A percentile compares a stretch with the other conserved stretches of the same genome.
Conservation (phyloP, 2,888 invertebrate species). For the Drosophila parthenogenetica region DNA sequence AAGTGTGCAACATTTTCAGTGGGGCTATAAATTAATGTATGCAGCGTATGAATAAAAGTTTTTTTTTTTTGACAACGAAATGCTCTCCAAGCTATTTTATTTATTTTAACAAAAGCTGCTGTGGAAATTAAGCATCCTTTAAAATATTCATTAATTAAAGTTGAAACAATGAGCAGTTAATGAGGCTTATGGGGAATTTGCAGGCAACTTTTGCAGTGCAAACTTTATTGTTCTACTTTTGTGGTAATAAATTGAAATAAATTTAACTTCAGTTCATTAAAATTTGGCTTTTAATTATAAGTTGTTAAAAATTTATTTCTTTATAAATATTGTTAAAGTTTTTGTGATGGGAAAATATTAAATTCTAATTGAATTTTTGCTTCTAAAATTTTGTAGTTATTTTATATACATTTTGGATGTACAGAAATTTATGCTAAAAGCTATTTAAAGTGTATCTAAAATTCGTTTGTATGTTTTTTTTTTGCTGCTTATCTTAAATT, state of each 20-base stretch:
- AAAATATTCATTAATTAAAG: constrained; percentile 1
- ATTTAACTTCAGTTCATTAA: no score
- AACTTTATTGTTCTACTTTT: no score
- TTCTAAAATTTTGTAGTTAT: no score
- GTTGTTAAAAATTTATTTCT: no score
- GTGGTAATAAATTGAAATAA: no score
- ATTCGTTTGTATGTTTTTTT: constrained; percentile 3
- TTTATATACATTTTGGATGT: no score
- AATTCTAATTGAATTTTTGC: no score
- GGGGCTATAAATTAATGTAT: constrained; percentile 3
- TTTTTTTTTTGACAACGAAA: neutral
- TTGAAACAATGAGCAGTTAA: neutral
- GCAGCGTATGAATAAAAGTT: neutral
- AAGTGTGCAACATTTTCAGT: neutral
- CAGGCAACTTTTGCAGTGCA: neutral
- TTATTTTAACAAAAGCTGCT: neutral
- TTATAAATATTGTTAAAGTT: no score
- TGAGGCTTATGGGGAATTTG: neutral
- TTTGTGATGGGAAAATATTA: no score
- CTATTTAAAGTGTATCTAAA: neutral
- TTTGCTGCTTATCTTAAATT: constrained; percentile 35
- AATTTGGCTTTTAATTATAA: no score
- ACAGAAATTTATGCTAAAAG: no score
- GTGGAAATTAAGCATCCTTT: neutral
- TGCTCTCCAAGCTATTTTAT: neutral